Evolutionary conservation across 1,140 invertebrate species (phyloP), one percentile per base, ranked within the genome.

Genomic region (Cydia fagiglandana): DNA sequence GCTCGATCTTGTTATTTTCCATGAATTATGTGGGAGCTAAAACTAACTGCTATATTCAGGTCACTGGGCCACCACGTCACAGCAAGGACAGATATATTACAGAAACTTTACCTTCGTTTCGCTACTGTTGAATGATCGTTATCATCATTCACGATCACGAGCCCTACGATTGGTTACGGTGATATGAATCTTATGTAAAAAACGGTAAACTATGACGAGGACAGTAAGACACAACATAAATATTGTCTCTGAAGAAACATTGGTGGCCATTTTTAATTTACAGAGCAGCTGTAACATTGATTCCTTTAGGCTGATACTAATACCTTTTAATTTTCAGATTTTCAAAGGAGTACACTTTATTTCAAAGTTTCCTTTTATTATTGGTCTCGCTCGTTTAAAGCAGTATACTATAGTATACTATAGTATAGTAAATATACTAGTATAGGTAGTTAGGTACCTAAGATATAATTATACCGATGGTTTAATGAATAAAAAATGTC

Each of bases 1-100:
- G 56, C n/a, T 53, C 15, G 34, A 34, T 53, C n/a, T 61, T 24
- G 66, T 20, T 7, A 70, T 70, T 45, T 70, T 70, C 66, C 66
- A 70, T 70, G 66, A 70, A n/a, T 38, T 70, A 34, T 38, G 34
- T 38, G 17, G 66, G n/a, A 70, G 64, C 64, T 24, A 68, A 15
- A 70, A 70, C 66, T 45, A 41, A 70, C 66, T 70, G 13, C 15
- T 34, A n/a, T 41, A 79, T 79, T 77, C 50, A 79, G 80, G 80
- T 81, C 53, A 79, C 28, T 78, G 66, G 76, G 75, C 75, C 74
- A 53, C 50, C 15, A 47, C 78, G 76, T 79, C 77, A 77, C 47
- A 75, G 74, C 78, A 77, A 79, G 80, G 78, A 76, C 76, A 73
- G 34, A 56, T 53, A 45, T 17, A 64, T 66, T 38, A 70, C 15